A percentile compares a stretch with the other conserved stretches of the same genome.
phyloP scores from a whole-genome alignment of 2,888 invertebrate species.

The Torymus texanus region DNA sequence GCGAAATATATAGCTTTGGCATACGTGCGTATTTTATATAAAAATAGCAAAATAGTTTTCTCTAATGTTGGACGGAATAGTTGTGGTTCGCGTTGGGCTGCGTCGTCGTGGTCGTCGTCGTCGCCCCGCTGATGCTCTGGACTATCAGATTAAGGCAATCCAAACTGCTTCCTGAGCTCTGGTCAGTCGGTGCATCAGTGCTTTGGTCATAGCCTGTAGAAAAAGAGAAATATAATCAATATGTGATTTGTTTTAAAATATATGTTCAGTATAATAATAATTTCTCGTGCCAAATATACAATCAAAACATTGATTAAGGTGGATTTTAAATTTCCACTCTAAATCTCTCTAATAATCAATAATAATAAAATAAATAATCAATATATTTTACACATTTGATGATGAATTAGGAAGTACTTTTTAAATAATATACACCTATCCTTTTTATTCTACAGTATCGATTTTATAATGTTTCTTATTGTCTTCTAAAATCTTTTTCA shows the following conservation, averaged over 20 bases:
- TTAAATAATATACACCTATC: too few species aligned
- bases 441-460: too few species aligned
- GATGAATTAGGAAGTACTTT: too few species aligned
- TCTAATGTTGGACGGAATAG: constrained; percentile 53
- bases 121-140: constrained; percentile 79
- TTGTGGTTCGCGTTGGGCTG: constrained; percentile 29
- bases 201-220: constrained; percentile 54
- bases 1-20: constrained; percentile 42
- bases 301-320: too few species aligned
- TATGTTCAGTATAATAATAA: too few species aligned
- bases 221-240: not conserved
- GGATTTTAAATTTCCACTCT: too few species aligned
- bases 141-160: constrained; percentile 84
- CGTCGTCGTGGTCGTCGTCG: constrained; percentile 17
- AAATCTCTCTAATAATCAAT: too few species aligned
- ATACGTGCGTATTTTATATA: constrained; percentile 55
- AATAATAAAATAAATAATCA: too few species aligned
- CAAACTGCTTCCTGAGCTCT: constrained; percentile 78
- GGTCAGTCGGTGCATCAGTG: constrained; percentile 31
- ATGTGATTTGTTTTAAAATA: not conserved
- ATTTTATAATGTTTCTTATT: too few species aligned
- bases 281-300: too few species aligned
- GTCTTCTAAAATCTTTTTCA: too few species aligned
- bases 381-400: too few species aligned
- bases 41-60: constrained; percentile 57